Evolutionary conservation across 2,888 invertebrate species (phyloP).

Genomic region (Slavum lentiscoides): DNA sequence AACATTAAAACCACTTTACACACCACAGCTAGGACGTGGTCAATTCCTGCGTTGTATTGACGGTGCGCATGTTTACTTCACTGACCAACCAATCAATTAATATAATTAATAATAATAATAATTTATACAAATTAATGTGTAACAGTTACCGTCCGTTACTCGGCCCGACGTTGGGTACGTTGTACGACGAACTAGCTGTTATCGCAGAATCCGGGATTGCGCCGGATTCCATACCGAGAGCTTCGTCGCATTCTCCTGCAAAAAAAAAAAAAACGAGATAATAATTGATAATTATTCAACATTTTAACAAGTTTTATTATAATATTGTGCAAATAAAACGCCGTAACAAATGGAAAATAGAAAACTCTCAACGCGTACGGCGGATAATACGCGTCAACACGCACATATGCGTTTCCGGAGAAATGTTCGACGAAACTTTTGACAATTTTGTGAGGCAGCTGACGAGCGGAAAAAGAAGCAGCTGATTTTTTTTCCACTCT

Average conservation of each 20-base stretch:
- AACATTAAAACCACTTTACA: too few species aligned
- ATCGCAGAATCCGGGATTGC: conserved; percentile 70
- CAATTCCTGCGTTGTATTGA: too few species aligned
- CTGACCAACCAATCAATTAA: too few species aligned
- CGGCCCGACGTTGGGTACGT: conserved; percentile 70
- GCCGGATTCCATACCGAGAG: conserved; percentile 75
- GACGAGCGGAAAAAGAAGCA: not conserved
- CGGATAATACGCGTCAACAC: not conserved
- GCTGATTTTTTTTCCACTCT: not conserved
- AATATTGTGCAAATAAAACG: too few species aligned
- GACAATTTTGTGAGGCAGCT: not conserved
- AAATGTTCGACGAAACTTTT: conserved; percentile 32
- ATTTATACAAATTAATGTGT: too few species aligned
- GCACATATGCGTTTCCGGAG: not conserved
- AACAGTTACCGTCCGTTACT: conserved; percentile 71
- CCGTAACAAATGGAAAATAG: too few species aligned
- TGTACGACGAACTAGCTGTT: conserved; percentile 71
- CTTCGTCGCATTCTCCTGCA: conserved; percentile 67
- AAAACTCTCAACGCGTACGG: not conserved
- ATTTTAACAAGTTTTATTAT: not conserved
- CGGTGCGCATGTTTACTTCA: too few species aligned
- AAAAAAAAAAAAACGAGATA: conserved; percentile 25
- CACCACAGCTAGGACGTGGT: too few species aligned
- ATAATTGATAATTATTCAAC: not conserved
- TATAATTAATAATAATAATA: too few species aligned